A percentile compares a stretch with the other conserved stretches of the same genome.
Evolutionary conservation across 2,797 vertebrate genomes (phyloP).

Genomic region (Aplochiton taeniatus): DNA sequence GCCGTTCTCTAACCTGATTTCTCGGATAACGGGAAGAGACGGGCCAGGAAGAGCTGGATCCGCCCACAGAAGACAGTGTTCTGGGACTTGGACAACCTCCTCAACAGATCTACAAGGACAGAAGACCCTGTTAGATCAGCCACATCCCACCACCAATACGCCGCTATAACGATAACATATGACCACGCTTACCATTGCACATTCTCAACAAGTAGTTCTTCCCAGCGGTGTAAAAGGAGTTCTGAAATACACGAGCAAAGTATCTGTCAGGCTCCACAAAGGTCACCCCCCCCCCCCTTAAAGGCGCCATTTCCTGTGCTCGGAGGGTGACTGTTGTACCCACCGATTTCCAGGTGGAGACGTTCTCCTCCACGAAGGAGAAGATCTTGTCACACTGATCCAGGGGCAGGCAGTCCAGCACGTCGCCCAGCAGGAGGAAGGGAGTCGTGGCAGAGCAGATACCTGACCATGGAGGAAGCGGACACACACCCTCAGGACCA

Average conservation of each 20-base stretch:
- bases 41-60: slow-evolving; percentile 96
- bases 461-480: slow-evolving; percentile 68
- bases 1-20: slow-evolving; percentile 86
- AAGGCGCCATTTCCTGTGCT: too few relatives aligned
- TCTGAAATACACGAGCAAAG: slow-evolving; percentile 72
- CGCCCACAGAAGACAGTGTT: slow-evolving; percentile 98
- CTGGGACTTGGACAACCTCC: slow-evolving; percentile 96
- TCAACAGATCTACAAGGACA: slow-evolving; percentile 84
- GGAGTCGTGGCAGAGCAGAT: slow-evolving; percentile 95
- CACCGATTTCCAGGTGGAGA: slow-evolving; percentile 98
- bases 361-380: slow-evolving; percentile 97
- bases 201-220: slow-evolving; percentile 98
- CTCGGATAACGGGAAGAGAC: slow-evolving; percentile 95
- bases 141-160: too few relatives aligned
- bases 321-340: slow-evolving; percentile 19
- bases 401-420: slow-evolving; percentile 95
- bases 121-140: slow-evolving; percentile 8
- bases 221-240: slow-evolving; percentile 94
- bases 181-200: slow-evolving; percentile 90
- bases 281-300: background rate
- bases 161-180: too few relatives aligned
- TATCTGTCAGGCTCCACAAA: background rate
- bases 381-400: slow-evolving; percentile 97
- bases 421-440: slow-evolving; percentile 92
- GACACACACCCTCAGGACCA: background rate